Percentiles rank a stretch among this genome's conserved stretches.
Evolutionary conservation across 1,140 invertebrate species (phyloP).

Genomic region (Onthophagus taurus): DNA sequence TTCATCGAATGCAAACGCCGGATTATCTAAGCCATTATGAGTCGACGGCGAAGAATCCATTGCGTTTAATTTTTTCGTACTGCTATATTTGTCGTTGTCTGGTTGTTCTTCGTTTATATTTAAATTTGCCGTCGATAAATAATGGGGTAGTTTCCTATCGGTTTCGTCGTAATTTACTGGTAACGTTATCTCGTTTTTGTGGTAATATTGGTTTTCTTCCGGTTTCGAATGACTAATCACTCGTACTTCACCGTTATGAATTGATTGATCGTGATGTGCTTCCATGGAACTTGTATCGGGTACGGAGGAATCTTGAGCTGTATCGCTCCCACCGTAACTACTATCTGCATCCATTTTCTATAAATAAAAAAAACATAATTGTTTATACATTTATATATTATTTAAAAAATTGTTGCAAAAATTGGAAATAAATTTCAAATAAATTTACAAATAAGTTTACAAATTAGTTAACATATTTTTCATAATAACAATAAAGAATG

Average conservation of each 20-base stretch:
- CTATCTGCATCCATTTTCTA: slow-evolving; percentile 36
- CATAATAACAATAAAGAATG: no score
- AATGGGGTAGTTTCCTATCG: slow-evolving; percentile 30
- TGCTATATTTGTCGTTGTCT: slow-evolving; percentile 31
- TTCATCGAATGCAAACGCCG: slow-evolving; percentile 19
- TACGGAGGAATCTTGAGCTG: slow-evolving; percentile 32
- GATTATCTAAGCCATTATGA: slow-evolving; percentile 24
- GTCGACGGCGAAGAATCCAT: slow-evolving; percentile 16
- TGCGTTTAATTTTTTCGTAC: slow-evolving; percentile 27
- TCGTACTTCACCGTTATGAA: neutral
- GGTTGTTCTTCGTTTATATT: slow-evolving; percentile 34
- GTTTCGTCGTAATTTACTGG: slow-evolving; percentile 33
- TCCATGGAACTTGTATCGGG: slow-evolving; percentile 23
- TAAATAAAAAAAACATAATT: slow-evolving; percentile 16
- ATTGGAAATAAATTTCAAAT: no score
- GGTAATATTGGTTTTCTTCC: slow-evolving; percentile 26
- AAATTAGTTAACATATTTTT: no score
- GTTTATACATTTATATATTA: neutral
- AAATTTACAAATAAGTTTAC: no score
- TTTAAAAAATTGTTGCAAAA: no score
- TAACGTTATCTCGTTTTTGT: slow-evolving; percentile 36
- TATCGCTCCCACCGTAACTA: slow-evolving; percentile 36
- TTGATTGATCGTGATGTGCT: slow-evolving; percentile 4
- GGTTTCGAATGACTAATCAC: neutral
- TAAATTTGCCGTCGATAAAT: slow-evolving; percentile 34